Evolutionary conservation across 2,113 vertebrate species (phyloP).

Genomic region (Xerus inauris): DNA sequence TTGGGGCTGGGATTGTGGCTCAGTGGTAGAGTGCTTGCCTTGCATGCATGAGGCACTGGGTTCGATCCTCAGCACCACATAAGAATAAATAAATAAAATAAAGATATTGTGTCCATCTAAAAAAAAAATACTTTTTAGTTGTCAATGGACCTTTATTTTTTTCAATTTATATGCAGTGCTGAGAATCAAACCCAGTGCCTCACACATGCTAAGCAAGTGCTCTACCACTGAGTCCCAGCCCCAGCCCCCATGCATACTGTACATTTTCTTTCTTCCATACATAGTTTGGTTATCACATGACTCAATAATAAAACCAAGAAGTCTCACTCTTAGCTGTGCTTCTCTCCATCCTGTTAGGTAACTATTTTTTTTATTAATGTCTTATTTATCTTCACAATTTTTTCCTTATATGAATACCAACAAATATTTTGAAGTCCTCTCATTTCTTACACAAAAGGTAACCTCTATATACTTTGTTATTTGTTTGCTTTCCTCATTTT

Average conservation of each 20-base stretch:
- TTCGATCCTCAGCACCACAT: too few species aligned
- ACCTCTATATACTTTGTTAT: neutral
- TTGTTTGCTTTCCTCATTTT: conserved; percentile 8
- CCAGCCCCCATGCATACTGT: neutral
- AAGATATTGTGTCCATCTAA: too few species aligned
- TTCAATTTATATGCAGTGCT: too few species aligned
- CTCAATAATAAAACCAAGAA: neutral
- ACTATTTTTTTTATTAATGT: neutral
- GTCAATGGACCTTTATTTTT: conserved; percentile 18
- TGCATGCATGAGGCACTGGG: too few species aligned
- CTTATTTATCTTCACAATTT: neutral
- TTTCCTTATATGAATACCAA: neutral
- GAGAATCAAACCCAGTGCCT: too few species aligned
- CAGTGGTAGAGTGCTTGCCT: too few species aligned
- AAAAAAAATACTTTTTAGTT: too few species aligned
- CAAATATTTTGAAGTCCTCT: neutral
- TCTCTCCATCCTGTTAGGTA: neutral
- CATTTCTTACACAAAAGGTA: neutral
- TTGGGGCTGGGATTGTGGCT: too few species aligned
- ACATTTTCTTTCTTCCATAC: neutral
- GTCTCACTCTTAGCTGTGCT: neutral
- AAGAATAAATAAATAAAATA: too few species aligned
- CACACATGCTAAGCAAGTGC: neutral
- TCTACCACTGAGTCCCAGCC: neutral
- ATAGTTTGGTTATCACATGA: neutral